Percentiles rank a stretch among this genome's conserved stretches.
Conservation (phyloP, 2,113 vertebrate genomes). For the Desmodus rotundus region DNA sequence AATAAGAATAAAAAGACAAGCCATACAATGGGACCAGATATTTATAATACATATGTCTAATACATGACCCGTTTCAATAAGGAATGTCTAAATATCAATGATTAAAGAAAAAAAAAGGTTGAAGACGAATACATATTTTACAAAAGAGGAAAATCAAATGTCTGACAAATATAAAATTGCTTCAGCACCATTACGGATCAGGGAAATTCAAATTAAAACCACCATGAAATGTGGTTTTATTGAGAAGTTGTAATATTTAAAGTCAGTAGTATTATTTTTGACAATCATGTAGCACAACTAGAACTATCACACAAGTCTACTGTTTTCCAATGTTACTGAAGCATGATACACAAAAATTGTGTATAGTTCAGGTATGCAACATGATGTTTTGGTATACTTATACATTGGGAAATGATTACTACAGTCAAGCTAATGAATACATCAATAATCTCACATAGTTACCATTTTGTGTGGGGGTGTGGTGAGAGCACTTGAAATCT, state of each 20-base stretch:
- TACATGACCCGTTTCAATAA: not conserved
- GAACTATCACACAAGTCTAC: not conserved
- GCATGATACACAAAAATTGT: not conserved
- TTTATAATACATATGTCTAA: not conserved
- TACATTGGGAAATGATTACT: not conserved
- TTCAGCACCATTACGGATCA: not conserved
- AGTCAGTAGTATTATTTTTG: not conserved
- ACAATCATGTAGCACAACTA: not conserved
- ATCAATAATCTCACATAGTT: not conserved
- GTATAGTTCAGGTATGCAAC: not conserved
- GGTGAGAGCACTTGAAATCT: not conserved
- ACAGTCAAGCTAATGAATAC: not conserved
- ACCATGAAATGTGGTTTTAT: not conserved
- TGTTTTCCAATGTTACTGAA: not conserved
- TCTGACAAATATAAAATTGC: not conserved
- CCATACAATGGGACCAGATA: not conserved
- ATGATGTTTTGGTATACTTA: not conserved
- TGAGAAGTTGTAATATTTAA: not conserved
- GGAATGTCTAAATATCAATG: not conserved
- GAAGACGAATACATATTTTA: not conserved
- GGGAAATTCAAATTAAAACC: not conserved
- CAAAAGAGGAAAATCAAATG: not conserved
- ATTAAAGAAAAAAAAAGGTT: not conserved
- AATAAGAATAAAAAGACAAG: not conserved
- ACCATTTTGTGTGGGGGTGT: not conserved